Evolutionary conservation across 2,888 invertebrate species (phyloP), one percentile per base, ranked within the genome.

Genomic region (Ptilodon capucinus): DNA sequence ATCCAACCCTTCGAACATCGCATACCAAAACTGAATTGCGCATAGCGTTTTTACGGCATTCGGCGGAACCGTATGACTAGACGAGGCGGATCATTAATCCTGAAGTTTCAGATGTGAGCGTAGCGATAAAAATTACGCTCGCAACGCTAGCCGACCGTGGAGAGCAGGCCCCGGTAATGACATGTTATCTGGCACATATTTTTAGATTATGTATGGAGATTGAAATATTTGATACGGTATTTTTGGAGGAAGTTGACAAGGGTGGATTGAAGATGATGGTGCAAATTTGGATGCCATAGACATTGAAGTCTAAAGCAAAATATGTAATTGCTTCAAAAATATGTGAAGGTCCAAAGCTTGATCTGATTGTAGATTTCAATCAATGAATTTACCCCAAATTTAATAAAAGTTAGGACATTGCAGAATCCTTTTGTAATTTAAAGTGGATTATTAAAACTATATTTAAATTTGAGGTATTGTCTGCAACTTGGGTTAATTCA

Each of bases 61-160:
- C 84, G 80, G 80, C 82, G 82, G 86, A 81, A 89, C 87, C 87
- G 88, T 90, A 88, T 89, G 89, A 90, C 90, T 91, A 91, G 90
- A 91, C 90, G 85, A 72, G 77, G 54, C 79, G 90, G 85, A 79
- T 80, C 90, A 91, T 91, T 91, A 91, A 89, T 88, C 83, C 80
- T 64, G 75, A 81, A 82, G 72, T 84, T 89, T 86, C 85, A 84
- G 86, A 86, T 86, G 85, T 80, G 84, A 76, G 81, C 68, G 65
- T 63, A 68, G 71, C 85, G 86, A 85, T 88, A 89, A 89, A 88
- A 88, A 89, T 87, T 83, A 86, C 81, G 74, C 71, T 63, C 74
- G 69, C 64, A 46, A 54, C 71, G 69, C 70, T 73, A 61, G 59
- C 61, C 65, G 63, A 62, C 65, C 76, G 72, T 69, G 60, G 57